These are phyloP conservation scores for Pterobdella sp. DNA, from an alignment of 2,888 invertebrate species.

Conservation along the genomic window DNA sequence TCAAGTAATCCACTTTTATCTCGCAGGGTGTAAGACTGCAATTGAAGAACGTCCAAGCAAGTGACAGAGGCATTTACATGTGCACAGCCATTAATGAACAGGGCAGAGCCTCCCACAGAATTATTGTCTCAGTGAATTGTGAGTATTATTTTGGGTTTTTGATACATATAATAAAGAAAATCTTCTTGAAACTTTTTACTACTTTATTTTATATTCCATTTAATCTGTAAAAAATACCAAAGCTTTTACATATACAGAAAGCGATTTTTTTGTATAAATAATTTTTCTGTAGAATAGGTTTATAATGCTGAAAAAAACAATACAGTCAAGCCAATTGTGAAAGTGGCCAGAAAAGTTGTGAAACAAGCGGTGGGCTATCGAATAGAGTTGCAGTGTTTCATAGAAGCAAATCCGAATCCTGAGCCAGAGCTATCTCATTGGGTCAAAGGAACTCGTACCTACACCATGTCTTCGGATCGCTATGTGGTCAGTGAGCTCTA, in stretches of 20 bases:
- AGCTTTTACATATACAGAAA: no score
- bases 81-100: slow-evolving; percentile 34
- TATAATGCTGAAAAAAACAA: no score
- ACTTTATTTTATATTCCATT: no score
- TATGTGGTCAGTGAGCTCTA: slow-evolving; percentile 15
- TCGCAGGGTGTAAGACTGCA: slow-evolving; percentile 32
- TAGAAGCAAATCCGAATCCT: slow-evolving; percentile 37
- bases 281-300: no score
- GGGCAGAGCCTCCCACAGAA: slow-evolving; percentile 26
- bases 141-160: no score
- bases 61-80: slow-evolving; percentile 35
- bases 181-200: no score
- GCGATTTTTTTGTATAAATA: no score
- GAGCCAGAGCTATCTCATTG: slow-evolving; percentile 30
- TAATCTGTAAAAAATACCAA: no score
- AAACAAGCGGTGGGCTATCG: slow-evolving; percentile 37
- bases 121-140: slow-evolving; percentile 34
- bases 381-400: slow-evolving; percentile 39
- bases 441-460: slow-evolving; percentile 29
- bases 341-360: slow-evolving; percentile 21
- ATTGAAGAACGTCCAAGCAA: slow-evolving; percentile 29
- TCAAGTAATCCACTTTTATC: no score
- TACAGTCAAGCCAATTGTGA: slow-evolving; percentile 36
- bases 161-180: no score
- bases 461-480: slow-evolving; percentile 33